phyloP scores from a whole-genome alignment of 2,797 vertebrate genomes.

The Coccyzus lansbergi region DNA sequence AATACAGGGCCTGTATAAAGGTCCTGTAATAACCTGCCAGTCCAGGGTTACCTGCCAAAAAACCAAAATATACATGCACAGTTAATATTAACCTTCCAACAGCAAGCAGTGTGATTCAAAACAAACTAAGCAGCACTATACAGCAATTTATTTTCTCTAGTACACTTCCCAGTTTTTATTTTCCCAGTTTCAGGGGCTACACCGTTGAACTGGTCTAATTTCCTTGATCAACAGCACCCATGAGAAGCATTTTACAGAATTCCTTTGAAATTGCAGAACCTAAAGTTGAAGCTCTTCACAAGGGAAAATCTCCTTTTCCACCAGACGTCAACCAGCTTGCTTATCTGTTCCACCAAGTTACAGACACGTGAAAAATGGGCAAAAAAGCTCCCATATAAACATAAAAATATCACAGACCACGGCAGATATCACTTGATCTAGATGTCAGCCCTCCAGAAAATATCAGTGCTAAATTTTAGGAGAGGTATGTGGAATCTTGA shows the following conservation, averaged over 20 bases:
- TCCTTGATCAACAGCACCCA: not conserved
- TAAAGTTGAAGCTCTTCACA: not conserved
- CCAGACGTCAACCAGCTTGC: not conserved
- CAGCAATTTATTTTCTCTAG: not conserved
- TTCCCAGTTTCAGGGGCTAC: not conserved
- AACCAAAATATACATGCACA: slow-evolving; percentile 18
- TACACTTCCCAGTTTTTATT: not conserved
- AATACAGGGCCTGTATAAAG: slow-evolving; percentile 87
- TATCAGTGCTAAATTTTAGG: not conserved
- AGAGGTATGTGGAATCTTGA: not conserved
- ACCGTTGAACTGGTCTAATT: not conserved
- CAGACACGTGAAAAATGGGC: not conserved
- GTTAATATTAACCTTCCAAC: slow-evolving; percentile 4
- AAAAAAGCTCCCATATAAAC: not conserved
- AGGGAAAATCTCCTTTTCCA: not conserved
- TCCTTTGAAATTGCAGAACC: not conserved
- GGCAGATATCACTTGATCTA: not conserved
- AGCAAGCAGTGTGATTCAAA: not conserved
- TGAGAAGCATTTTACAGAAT: not conserved
- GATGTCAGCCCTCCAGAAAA: not conserved
- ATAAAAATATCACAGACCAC: not conserved
- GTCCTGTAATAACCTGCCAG: slow-evolving; percentile 87
- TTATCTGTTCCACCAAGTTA: not conserved
- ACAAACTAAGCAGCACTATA: not conserved
- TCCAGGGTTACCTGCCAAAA: slow-evolving; percentile 91